Evolutionary conservation across 2,888 invertebrate genomes (phyloP).

Genomic region (Euproctis similis): DNA sequence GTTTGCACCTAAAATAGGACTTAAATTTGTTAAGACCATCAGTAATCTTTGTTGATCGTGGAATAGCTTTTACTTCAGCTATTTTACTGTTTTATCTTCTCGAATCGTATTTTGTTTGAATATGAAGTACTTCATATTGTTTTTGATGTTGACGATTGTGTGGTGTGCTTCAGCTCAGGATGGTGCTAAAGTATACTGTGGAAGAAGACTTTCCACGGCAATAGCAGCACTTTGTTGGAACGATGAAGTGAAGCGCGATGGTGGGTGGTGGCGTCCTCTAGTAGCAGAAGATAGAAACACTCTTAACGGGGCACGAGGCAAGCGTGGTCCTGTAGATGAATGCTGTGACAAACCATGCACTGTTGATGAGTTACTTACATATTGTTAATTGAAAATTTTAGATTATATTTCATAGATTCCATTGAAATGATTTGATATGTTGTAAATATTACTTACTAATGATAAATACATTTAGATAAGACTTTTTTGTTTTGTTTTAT

Average conservation of each 20-base stretch:
- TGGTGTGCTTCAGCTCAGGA: not conserved
- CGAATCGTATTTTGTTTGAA: too few relatives aligned
- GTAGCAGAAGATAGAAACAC: not conserved
- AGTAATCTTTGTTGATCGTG: too few relatives aligned
- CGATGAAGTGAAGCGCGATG: not conserved
- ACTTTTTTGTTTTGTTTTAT: too few relatives aligned
- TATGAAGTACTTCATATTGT: not conserved
- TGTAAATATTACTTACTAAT: too few relatives aligned
- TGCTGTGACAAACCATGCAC: conserved; percentile 12
- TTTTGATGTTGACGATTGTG: not conserved
- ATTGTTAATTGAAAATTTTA: conserved; percentile 1
- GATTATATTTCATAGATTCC: too few relatives aligned
- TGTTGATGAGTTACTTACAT: conserved; percentile 1
- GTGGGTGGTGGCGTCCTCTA: conserved; percentile 1
- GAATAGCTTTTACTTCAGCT: too few relatives aligned
- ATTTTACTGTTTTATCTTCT: not conserved
- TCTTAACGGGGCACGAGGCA: not conserved
- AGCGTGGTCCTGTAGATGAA: conserved; percentile 11
- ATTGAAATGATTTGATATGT: too few relatives aligned
- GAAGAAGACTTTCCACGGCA: not conserved
- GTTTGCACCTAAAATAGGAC: too few relatives aligned
- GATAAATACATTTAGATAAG: too few relatives aligned
- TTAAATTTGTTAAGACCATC: too few relatives aligned
- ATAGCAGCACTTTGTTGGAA: conserved; percentile 1
- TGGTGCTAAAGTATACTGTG: conserved; percentile 1